Conservation (phyloP, 2,113 vertebrate species). For the Echinops telfairi region DNA sequence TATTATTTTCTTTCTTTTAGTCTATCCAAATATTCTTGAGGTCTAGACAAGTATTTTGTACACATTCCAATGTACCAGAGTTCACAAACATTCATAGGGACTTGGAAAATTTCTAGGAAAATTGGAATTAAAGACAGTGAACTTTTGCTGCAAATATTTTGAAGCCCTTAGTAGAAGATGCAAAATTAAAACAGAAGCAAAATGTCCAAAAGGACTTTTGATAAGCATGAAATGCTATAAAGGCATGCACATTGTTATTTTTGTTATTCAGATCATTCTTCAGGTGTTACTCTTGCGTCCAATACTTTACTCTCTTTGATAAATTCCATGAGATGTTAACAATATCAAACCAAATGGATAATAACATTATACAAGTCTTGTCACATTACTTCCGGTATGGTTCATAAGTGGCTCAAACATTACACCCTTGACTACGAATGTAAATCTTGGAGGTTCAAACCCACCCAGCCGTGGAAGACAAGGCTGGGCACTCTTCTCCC, state of each 20-base stretch:
- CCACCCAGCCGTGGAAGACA: neutral
- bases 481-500: neutral
- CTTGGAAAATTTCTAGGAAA: too few relatives aligned
- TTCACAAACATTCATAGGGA: neutral
- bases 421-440: neutral
- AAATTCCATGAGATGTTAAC: neutral
- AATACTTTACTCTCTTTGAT: neutral
- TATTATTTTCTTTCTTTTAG: constrained; percentile 2
- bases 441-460: neutral
- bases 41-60: neutral
- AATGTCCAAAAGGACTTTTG: neutral
- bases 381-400: neutral
- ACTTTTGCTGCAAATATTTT: too few relatives aligned
- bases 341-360: neutral
- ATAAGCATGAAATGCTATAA: neutral
- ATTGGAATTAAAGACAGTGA: too few relatives aligned
- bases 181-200: neutral
- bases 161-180: neutral
- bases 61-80: neutral
- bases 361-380: constrained; percentile 9
- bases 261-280: neutral
- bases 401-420: neutral
- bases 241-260: neutral
- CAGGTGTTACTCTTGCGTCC: neutral
- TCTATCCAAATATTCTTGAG: neutral